These are phyloP conservation scores for Bombyx mandarina DNA, from an alignment of 1,140 invertebrate genomes.

Conservation along the genomic window DNA sequence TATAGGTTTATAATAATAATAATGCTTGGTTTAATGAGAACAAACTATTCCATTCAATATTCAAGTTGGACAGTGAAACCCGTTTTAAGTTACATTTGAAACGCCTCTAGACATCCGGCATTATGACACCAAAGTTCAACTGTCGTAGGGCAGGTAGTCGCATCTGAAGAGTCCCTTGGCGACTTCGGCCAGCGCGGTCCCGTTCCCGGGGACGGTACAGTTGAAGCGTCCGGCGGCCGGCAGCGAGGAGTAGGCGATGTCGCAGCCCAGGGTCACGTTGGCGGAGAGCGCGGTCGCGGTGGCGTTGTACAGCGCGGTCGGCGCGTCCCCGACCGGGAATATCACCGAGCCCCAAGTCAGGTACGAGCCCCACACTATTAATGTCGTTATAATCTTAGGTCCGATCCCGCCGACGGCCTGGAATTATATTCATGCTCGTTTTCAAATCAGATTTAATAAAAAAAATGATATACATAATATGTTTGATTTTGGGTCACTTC, in stretches of 20 bases:
- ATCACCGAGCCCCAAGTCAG: constrained; percentile 76
- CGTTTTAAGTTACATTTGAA: neutral
- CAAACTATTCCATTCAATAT: too few relatives aligned
- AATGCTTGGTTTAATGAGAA: too few relatives aligned
- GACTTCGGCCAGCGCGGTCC: constrained; percentile 9
- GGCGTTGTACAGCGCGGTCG: neutral
- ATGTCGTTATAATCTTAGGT: constrained; percentile 82
- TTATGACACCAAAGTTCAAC: constrained; percentile 9
- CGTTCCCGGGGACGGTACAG: constrained; percentile 18
- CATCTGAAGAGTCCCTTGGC: constrained; percentile 25
- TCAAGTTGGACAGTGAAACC: too few relatives aligned
- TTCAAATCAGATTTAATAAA: too few relatives aligned
- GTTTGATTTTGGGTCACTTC: too few relatives aligned
- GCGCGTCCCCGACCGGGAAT: constrained; percentile 35
- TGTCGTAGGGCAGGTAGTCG: constrained; percentile 24
- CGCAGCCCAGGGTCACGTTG: constrained; percentile 26
- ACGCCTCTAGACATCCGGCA: neutral
- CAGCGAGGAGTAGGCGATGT: constrained; percentile 13
- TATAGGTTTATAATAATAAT: too few relatives aligned
- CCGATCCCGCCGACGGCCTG: constrained; percentile 82
- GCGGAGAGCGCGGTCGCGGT: constrained; percentile 1
- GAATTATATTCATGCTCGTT: neutral
- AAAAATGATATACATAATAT: too few relatives aligned
- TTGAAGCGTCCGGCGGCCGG: constrained; percentile 16
- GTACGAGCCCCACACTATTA: constrained; percentile 77